A percentile compares a stretch with the other conserved stretches of the same genome.
These are phyloP conservation scores for Metopia argyrocephala DNA, from an alignment of 2,888 invertebrate genomes.

Conservation along the genomic window DNA sequence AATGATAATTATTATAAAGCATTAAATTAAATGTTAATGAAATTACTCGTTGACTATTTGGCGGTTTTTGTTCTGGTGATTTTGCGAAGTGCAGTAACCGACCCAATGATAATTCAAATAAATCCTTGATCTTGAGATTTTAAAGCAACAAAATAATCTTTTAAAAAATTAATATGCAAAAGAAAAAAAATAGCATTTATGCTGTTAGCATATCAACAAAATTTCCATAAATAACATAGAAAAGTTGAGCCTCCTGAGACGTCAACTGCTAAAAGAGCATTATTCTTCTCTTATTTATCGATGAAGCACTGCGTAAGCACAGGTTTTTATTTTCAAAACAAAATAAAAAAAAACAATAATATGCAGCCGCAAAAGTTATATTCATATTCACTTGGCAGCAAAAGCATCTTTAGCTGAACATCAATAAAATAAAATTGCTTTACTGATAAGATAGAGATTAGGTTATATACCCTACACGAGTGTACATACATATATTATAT, in stretches of 20 bases:
- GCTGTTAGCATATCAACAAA: constrained; percentile 36
- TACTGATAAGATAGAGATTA: constrained; percentile 59
- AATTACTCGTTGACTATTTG: constrained; percentile 63
- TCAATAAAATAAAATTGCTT: neutral
- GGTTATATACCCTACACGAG: no score
- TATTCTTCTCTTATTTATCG: constrained; percentile 4
- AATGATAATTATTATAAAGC: constrained; percentile 25
- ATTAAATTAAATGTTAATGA: constrained; percentile 14
- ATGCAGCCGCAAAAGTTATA: neutral
- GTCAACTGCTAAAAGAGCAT: neutral
- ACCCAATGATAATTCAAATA: constrained; percentile 69
- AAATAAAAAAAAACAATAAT: no score
- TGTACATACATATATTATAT: no score
- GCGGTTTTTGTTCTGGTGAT: constrained; percentile 29
- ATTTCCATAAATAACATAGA: neutral
- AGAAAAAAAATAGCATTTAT: constrained; percentile 10
- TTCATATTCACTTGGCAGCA: neutral
- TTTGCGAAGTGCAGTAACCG: constrained; percentile 71
- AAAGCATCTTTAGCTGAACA: neutral
- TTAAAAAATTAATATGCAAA: neutral
- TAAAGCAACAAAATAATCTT: constrained; percentile 6
- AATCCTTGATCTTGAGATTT: constrained; percentile 74
- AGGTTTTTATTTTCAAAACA: neutral
- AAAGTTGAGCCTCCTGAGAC: constrained; percentile 4
- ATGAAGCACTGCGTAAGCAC: neutral